Percentiles rank a stretch among this genome's conserved stretches.
Evolutionary conservation across 2,113 vertebrate genomes (phyloP).

Genomic region (Laticauda laticaudata): DNA sequence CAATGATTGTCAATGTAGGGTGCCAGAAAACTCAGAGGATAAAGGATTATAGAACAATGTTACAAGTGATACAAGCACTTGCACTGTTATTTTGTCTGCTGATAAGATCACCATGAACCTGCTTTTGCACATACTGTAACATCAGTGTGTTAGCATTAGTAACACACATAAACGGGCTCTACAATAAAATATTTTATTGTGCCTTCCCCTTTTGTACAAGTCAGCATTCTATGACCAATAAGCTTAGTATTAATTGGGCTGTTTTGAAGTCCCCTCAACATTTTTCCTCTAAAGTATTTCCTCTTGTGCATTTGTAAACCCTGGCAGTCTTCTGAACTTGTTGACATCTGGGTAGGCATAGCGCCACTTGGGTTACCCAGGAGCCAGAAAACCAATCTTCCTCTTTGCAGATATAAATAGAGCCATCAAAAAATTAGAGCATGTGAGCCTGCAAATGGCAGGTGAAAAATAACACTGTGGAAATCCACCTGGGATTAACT

Average conservation of each 20-base stretch:
- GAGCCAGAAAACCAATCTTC: background rate
- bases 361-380: background rate
- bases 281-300: background rate
- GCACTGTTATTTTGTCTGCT: background rate
- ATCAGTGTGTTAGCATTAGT: background rate
- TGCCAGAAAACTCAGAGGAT: background rate
- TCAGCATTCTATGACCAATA: background rate
- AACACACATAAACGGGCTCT: background rate
- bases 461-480: background rate
- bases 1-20: background rate
- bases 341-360: background rate
- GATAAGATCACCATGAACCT: background rate
- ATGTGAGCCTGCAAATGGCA: background rate
- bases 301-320: background rate
- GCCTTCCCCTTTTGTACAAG: too few relatives aligned
- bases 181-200: background rate
- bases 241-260: background rate
- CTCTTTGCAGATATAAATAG: background rate
- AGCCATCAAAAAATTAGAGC: background rate
- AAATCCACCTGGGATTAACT: background rate
- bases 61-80: background rate
- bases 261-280: background rate
- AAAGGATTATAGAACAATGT: background rate
- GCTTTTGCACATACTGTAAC: background rate
- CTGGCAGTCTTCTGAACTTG: background rate